Evolutionary conservation across 1,140 invertebrate genomes (phyloP).

Genomic region (Hermetia illucens): DNA sequence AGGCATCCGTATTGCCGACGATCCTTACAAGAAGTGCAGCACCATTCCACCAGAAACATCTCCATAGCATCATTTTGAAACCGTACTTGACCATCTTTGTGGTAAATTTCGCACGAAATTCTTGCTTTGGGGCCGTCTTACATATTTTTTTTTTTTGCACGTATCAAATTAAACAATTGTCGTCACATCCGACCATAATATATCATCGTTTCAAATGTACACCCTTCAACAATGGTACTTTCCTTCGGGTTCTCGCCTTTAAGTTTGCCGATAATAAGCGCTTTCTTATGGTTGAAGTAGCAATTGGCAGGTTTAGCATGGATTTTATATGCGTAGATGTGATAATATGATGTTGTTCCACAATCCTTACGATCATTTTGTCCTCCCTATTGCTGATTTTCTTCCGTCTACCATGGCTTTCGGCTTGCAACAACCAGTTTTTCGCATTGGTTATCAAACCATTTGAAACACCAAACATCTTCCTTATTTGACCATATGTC

Average conservation of each 20-base stretch:
- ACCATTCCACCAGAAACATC: conserved; percentile 11
- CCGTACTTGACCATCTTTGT: conserved; percentile 15
- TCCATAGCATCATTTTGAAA: conserved; percentile 13
- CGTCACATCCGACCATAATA: conserved; percentile 5
- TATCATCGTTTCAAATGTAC: conserved; percentile 8
- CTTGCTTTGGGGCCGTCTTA: conserved; percentile 8
- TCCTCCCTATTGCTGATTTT: too few relatives aligned
- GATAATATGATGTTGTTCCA: too few relatives aligned
- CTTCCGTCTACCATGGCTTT: too few relatives aligned
- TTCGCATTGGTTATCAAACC: too few relatives aligned
- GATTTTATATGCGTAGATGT: too few relatives aligned
- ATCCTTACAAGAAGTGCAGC: conserved; percentile 10
- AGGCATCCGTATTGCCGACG: conserved; percentile 11
- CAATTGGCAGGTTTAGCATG: too few relatives aligned
- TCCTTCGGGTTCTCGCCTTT: conserved; percentile 2
- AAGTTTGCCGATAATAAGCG: too few relatives aligned
- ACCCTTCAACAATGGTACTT: conserved; percentile 3
- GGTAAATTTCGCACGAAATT: conserved; percentile 9
- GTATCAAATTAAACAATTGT: conserved; percentile 8
- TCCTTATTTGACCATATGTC: too few relatives aligned
- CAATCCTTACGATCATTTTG: too few relatives aligned
- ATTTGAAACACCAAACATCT: too few relatives aligned
- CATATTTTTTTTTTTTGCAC: conserved; percentile 7
- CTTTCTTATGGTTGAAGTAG: too few relatives aligned
- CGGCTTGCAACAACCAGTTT: too few relatives aligned